phyloP scores from a whole-genome alignment of 2,888 invertebrate species.

The Plebejus argus region DNA sequence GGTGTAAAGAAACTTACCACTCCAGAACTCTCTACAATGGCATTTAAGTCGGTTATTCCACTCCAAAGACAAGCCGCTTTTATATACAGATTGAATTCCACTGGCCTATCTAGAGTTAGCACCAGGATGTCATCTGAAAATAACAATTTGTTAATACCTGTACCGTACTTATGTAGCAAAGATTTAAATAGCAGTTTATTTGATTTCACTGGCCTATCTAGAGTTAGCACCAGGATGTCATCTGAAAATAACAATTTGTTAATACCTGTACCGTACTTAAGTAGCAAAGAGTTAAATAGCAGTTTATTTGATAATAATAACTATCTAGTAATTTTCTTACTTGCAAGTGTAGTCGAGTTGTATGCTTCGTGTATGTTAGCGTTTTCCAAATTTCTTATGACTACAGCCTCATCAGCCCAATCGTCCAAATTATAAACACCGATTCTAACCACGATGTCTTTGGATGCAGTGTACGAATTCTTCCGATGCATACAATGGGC shows the following conservation, averaged over 20 bases:
- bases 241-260: conserved; percentile 55
- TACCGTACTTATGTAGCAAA: neutral
- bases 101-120: conserved; percentile 69
- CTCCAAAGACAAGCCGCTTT: conserved; percentile 82
- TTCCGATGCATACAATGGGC: conserved; percentile 75
- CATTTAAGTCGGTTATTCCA: conserved; percentile 57
- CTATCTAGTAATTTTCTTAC: conserved; percentile 57
- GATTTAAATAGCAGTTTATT: neutral
- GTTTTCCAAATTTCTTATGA: conserved; percentile 64
- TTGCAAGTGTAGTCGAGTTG: conserved; percentile 59
- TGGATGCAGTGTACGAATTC: conserved; percentile 53
- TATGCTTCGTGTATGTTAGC: conserved; percentile 63
- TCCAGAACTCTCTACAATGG: conserved; percentile 65
- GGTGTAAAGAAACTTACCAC: conserved; percentile 57
- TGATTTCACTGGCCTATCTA: conserved; percentile 71
- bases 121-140: conserved; percentile 80
- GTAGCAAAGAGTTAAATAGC: neutral
- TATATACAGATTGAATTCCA: conserved; percentile 74
- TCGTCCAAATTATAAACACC: conserved; percentile 72
- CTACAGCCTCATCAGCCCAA: conserved; percentile 71
- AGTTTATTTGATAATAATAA: too few relatives aligned
- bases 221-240: conserved; percentile 79
- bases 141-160: conserved; percentile 27
- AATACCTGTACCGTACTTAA: too few relatives aligned
- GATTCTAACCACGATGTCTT: conserved; percentile 66